These are phyloP conservation scores for Diarsia mendica DNA, from an alignment of 2,888 invertebrate genomes.

Conservation along the genomic window DNA sequence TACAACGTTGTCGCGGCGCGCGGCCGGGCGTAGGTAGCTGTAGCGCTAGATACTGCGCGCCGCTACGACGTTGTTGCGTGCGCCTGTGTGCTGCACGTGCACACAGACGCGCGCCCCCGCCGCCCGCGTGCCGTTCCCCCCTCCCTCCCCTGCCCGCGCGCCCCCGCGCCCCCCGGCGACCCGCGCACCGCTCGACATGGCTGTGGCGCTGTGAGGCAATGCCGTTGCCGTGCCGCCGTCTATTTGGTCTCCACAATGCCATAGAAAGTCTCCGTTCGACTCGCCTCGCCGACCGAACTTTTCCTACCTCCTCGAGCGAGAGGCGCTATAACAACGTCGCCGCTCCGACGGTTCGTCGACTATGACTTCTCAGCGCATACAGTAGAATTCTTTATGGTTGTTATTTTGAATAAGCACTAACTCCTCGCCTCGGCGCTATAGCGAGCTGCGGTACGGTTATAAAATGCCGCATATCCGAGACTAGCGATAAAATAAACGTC, in stretches of 20 bases:
- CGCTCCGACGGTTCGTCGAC: constrained; percentile 71
- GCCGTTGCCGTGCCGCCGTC: constrained; percentile 88
- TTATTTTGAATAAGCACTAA: constrained; percentile 86
- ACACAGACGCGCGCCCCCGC: constrained; percentile 69
- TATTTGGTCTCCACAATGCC: constrained; percentile 89
- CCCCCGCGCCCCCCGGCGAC: constrained; percentile 65
- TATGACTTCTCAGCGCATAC: constrained; percentile 72
- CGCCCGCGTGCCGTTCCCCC: constrained; percentile 65
- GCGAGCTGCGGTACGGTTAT: constrained; percentile 83
- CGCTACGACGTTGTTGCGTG: constrained; percentile 84
- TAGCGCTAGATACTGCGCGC: constrained; percentile 85
- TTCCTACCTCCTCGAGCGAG: constrained; percentile 85
- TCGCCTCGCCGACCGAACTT: constrained; percentile 87
- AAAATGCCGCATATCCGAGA: constrained; percentile 86
- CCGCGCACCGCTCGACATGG: constrained; percentile 80
- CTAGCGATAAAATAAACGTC: constrained; percentile 89
- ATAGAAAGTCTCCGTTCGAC: constrained; percentile 89
- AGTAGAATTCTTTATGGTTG: constrained; percentile 81
- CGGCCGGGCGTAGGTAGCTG: constrained; percentile 82
- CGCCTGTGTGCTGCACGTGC: constrained; percentile 80
- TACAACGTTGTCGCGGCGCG: constrained; percentile 74
- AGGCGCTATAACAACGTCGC: constrained; percentile 79
- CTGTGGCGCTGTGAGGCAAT: constrained; percentile 87
- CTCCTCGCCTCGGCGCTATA: constrained; percentile 76
- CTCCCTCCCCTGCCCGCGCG: constrained; percentile 58